Evolutionary conservation across 2,113 vertebrate species (phyloP).

Genomic region (Climacteris rufus): DNA sequence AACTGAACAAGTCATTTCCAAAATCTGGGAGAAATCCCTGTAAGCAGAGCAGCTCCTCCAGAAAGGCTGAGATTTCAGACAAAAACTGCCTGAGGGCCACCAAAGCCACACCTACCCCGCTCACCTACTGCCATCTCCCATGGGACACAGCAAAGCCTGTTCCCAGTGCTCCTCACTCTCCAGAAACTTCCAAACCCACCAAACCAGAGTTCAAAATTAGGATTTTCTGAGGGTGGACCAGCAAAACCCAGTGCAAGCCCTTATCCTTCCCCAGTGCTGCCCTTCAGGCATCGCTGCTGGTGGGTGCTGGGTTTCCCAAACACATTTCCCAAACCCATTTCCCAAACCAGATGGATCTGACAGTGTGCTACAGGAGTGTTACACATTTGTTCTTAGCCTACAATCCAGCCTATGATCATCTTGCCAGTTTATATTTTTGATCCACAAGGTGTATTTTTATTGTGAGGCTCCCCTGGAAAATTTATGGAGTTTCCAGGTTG

Average conservation of each 20-base stretch:
- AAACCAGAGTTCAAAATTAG: rapidly evolving
- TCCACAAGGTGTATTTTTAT: neutral
- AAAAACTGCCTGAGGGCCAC: neutral
- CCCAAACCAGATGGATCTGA: neutral
- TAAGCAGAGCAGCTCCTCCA: neutral
- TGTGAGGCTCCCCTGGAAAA: neutral
- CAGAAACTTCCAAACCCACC: neutral
- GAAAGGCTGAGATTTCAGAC: neutral
- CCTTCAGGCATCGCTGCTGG: rapidly evolving
- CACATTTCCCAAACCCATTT: neutral
- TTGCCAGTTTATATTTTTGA: neutral
- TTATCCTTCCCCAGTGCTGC: neutral
- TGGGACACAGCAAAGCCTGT: rapidly evolving
- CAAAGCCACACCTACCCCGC: neutral
- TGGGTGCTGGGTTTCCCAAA: neutral
- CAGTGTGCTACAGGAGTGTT: neutral
- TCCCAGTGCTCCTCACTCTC: rapidly evolving
- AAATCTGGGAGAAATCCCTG: neutral
- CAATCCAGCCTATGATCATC: rapidly evolving
- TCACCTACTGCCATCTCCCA: rapidly evolving
- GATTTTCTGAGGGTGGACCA: neutral
- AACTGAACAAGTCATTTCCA: neutral
- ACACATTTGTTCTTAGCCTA: neutral
- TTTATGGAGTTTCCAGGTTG: neutral
- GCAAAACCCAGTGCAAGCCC: neutral